Conservation (phyloP, 2,113 vertebrate species). For the Pongo pygmaeus region DNA sequence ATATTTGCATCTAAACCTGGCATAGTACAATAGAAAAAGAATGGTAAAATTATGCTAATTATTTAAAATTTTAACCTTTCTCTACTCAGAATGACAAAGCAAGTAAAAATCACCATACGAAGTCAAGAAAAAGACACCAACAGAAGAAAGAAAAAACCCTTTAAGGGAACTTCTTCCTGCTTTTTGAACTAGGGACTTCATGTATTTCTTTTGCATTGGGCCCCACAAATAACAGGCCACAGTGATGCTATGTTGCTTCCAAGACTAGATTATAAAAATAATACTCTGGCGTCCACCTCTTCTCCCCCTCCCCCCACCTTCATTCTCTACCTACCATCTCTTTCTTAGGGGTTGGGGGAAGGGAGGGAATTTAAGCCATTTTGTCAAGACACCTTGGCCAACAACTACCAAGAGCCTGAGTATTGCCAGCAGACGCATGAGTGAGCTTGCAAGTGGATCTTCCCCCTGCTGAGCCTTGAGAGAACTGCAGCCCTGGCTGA, state of each 20-base stretch:
- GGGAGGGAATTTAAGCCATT: background rate
- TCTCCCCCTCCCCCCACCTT: background rate
- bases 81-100: background rate
- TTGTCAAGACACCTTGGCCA: background rate
- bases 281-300: background rate
- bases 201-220: background rate
- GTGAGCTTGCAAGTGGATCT: background rate
- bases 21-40: background rate
- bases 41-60: background rate
- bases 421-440: background rate
- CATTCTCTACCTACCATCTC: background rate
- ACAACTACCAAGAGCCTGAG: background rate
- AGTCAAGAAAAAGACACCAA: background rate
- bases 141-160: background rate
- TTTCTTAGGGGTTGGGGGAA: background rate
- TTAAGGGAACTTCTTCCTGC: background rate
- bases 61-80: background rate
- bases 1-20: background rate
- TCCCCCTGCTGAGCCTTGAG: background rate
- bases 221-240: background rate
- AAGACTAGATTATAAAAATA: background rate
- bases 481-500: background rate
- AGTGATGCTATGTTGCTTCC: background rate
- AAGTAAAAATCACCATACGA: constrained; percentile 39
- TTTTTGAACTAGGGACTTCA: background rate